Evolutionary conservation across 2,113 vertebrate species (phyloP).

Genomic region (Seriola dumerili): DNA sequence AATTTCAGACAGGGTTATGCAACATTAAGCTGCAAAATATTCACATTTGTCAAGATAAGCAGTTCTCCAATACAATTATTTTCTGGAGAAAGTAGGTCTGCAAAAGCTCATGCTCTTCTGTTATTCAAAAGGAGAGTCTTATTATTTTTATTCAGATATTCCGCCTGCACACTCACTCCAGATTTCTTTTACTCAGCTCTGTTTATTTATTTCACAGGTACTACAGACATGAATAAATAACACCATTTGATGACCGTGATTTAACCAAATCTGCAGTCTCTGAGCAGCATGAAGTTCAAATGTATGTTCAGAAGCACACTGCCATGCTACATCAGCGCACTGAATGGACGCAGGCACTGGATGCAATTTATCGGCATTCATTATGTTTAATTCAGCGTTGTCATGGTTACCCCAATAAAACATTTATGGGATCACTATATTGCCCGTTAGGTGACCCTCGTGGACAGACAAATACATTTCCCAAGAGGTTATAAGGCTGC

Average conservation of each 20-base stretch:
- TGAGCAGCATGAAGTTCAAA: background rate
- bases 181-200: background rate
- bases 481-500: background rate
- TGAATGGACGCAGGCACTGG: background rate
- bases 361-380: background rate
- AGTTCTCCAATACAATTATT: background rate
- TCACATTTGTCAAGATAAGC: conserved; percentile 13
- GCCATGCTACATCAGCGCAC: background rate
- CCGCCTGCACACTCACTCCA: background rate
- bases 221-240: conserved; percentile 15
- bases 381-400: background rate
- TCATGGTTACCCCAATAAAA: conserved; percentile 18
- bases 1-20: conserved; percentile 6
- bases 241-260: background rate
- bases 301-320: background rate
- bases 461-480: background rate
- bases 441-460: background rate
- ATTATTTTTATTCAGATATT: background rate
- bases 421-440: background rate
- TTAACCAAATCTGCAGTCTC: background rate
- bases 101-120: background rate
- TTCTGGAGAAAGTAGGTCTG: background rate
- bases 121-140: background rate
- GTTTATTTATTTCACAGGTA: conserved; percentile 22
- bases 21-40: conserved; percentile 27